Conservation (phyloP, 2,888 invertebrate species). For the Parnassius orleans region DNA sequence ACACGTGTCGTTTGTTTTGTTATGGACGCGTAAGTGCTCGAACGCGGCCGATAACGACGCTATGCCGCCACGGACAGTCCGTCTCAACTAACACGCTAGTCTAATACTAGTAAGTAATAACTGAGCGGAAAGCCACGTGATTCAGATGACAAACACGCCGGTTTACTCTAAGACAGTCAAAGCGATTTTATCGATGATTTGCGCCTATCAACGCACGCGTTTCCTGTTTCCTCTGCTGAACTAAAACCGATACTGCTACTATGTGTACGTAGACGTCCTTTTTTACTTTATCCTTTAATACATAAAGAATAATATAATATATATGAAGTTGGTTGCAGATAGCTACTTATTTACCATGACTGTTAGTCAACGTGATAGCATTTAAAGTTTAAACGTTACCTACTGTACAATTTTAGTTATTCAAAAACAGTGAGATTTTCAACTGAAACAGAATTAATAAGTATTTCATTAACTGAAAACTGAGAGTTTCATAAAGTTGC, state of each 20-base stretch:
- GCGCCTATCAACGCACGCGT: slow-evolving; percentile 26
- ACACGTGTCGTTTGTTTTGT: slow-evolving; percentile 69
- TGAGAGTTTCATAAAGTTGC: too few species aligned
- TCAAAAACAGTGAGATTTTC: too few species aligned
- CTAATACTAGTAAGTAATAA: slow-evolving; percentile 61
- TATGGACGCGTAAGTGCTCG: slow-evolving; percentile 52
- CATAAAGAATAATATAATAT: too few species aligned
- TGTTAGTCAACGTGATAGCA: too few species aligned
- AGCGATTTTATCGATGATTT: slow-evolving; percentile 49
- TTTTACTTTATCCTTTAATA: too few species aligned
- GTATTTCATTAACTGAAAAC: too few species aligned
- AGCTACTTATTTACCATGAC: too few species aligned
- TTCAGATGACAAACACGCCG: slow-evolving; percentile 71
- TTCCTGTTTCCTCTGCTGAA: slow-evolving; percentile 25
- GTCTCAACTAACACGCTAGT: slow-evolving; percentile 71
- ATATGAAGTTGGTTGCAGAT: too few species aligned
- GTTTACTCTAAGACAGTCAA: slow-evolving; percentile 51
- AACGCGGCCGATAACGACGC: slow-evolving; percentile 61
- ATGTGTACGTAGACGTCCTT: not conserved
- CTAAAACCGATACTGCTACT: slow-evolving; percentile 8
- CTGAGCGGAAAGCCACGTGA: slow-evolving; percentile 73
- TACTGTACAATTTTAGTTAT: too few species aligned
- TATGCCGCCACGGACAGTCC: slow-evolving; percentile 63
- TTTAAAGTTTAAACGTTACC: too few species aligned
- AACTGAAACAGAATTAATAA: too few species aligned